Percentiles rank a stretch among this genome's conserved stretches.
These are phyloP conservation scores for Sericinus montela DNA, from an alignment of 2,888 invertebrate species.

Conservation along the genomic window DNA sequence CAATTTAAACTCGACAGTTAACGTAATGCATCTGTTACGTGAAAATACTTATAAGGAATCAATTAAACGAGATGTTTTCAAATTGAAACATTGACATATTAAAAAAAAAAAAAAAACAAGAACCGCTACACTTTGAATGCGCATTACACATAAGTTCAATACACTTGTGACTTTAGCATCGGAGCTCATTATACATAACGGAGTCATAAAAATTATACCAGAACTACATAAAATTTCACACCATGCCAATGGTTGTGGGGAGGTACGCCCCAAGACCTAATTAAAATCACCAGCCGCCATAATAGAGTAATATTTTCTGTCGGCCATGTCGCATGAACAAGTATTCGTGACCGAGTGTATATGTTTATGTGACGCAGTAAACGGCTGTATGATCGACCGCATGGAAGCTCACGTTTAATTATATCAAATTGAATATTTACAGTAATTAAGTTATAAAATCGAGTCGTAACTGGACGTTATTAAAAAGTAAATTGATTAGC, in stretches of 20 bases:
- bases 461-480: not conserved
- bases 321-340: conserved; percentile 12
- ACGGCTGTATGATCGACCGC: not conserved
- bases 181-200: not conserved
- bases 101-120: no score
- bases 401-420: conserved; percentile 13
- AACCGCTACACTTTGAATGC: no score
- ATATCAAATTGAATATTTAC: conserved; percentile 7
- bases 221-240: conserved; percentile 19
- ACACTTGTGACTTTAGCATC: not conserved
- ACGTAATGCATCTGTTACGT: no score
- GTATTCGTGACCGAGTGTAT: not conserved
- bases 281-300: conserved; percentile 19
- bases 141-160: not conserved
- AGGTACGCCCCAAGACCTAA: conserved; percentile 11
- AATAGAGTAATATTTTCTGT: conserved; percentile 24
- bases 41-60: no score
- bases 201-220: not conserved
- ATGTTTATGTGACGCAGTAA: conserved; percentile 4
- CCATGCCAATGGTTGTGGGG: conserved; percentile 9
- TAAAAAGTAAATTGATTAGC: no score
- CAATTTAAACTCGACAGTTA: no score
- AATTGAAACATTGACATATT: no score
- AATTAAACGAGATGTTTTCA: no score
- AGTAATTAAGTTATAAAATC: conserved; percentile 8